phyloP scores from a whole-genome alignment of 2,113 vertebrate species.

The Macrotis lagotis region DNA sequence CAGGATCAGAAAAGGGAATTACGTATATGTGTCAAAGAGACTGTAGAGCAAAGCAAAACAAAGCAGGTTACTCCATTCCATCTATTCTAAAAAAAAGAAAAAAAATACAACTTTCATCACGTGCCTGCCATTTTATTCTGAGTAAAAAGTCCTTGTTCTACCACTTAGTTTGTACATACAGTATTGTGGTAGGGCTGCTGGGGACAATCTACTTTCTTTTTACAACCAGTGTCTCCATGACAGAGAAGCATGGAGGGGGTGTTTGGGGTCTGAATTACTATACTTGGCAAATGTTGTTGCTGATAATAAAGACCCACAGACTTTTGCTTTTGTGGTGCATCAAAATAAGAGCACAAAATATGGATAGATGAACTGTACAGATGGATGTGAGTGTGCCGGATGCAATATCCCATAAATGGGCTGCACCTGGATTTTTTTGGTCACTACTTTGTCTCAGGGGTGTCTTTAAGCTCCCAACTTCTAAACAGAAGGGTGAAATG shows the following conservation, averaged over 20 bases:
- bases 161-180: background rate
- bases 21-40: background rate
- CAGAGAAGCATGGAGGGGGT: background rate
- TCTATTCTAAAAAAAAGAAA: background rate
- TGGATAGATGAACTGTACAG: slow-evolving; percentile 11
- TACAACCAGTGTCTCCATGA: background rate
- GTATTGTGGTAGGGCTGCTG: background rate
- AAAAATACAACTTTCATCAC: slow-evolving; percentile 12
- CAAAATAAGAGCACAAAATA: slow-evolving; percentile 67
- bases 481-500: slow-evolving; percentile 6
- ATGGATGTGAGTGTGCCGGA: slow-evolving; percentile 19
- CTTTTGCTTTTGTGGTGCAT: slow-evolving; percentile 51
- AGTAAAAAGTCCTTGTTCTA: background rate
- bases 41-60: background rate
- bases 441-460: slow-evolving; percentile 49
- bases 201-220: slow-evolving; percentile 40
- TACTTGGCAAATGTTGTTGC: slow-evolving; percentile 35
- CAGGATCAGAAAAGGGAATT: slow-evolving; percentile 43
- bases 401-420: slow-evolving; percentile 16
- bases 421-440: slow-evolving; percentile 67
- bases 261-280: slow-evolving; percentile 11
- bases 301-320: slow-evolving; percentile 41
- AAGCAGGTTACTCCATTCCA: slow-evolving; percentile 16
- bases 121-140: slow-evolving; percentile 5
- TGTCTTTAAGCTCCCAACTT: slow-evolving; percentile 27